Evolutionary conservation across 2,113 vertebrate genomes (phyloP).

Genomic region (Hiodon tergisus): DNA sequence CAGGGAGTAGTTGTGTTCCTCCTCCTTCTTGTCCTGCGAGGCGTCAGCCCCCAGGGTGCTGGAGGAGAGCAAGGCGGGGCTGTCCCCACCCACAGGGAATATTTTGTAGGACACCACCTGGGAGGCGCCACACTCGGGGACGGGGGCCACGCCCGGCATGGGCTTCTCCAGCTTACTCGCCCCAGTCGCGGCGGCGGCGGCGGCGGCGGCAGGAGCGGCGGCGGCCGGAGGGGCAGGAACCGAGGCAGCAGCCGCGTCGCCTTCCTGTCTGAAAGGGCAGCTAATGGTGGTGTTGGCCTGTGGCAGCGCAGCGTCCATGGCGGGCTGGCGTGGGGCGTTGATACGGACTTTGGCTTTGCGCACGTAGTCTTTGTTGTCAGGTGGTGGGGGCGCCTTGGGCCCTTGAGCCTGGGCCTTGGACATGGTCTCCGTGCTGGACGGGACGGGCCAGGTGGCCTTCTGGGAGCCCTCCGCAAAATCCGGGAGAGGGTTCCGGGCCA

Average conservation of each 20-base stretch:
- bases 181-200: constrained; percentile 34
- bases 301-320: constrained; percentile 34
- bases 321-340: constrained; percentile 56
- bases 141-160: constrained; percentile 25
- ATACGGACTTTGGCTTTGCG: constrained; percentile 93
- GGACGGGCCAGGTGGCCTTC: constrained; percentile 77
- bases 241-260: constrained; percentile 55
- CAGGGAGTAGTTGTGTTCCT: constrained; percentile 97
- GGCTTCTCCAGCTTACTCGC: constrained; percentile 65
- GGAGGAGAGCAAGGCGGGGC: constrained; percentile 54
- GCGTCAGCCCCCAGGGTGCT: constrained; percentile 65
- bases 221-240: constrained; percentile 33
- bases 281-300: constrained; percentile 36
- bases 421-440: constrained; percentile 85
- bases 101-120: constrained; percentile 54
- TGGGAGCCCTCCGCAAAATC: constrained; percentile 78
- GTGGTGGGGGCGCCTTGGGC: constrained; percentile 60
- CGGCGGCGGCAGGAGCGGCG: constrained; percentile 28
- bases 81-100: constrained; percentile 42
- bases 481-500: constrained; percentile 67
- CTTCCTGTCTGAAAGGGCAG: constrained; percentile 41
- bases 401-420: constrained; percentile 72
- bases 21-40: constrained; percentile 89
- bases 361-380: constrained; percentile 83
- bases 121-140: constrained; percentile 33